phyloP scores from a whole-genome alignment of 2,888 invertebrate species.

The Campopleginae sp. region DNA sequence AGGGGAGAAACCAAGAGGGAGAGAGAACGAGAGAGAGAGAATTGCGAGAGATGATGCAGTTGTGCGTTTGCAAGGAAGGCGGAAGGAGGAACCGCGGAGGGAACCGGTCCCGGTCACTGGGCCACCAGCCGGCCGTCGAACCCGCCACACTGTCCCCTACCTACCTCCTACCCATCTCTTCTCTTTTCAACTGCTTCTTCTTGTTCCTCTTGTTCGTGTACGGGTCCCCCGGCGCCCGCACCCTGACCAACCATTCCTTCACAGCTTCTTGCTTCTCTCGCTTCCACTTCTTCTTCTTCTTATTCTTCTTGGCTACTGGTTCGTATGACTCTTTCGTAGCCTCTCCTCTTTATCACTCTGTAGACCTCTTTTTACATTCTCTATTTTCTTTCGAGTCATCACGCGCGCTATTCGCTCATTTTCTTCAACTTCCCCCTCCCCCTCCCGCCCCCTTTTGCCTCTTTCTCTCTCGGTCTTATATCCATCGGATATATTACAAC shows the following conservation, averaged over 20 bases:
- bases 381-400: constrained; percentile 32
- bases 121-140: constrained; percentile 84
- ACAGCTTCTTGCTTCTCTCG: constrained; percentile 50
- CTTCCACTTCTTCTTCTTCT: constrained; percentile 58
- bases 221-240: constrained; percentile 57
- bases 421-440: neutral
- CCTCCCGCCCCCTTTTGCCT: neutral
- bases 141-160: constrained; percentile 81
- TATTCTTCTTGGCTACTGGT: constrained; percentile 55
- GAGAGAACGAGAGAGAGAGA: constrained; percentile 66
- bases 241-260: constrained; percentile 61
- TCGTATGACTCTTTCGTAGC: constrained; percentile 40
- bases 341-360: constrained; percentile 38
- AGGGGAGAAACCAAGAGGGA: constrained; percentile 42
- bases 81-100: constrained; percentile 84
- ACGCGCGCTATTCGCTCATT: constrained; percentile 23
- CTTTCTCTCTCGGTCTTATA: neutral
- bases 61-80: constrained; percentile 84
- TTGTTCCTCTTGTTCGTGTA: constrained; percentile 46
- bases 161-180: constrained; percentile 70
- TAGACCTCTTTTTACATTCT: constrained; percentile 40
- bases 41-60: constrained; percentile 82
- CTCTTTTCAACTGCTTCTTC: constrained; percentile 52
- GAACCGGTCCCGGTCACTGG: constrained; percentile 85
- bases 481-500: constrained; percentile 34